Base-by-base conservation (phyloP, 2,113 vertebrate species). In the Psittacus erithacus region DNA sequence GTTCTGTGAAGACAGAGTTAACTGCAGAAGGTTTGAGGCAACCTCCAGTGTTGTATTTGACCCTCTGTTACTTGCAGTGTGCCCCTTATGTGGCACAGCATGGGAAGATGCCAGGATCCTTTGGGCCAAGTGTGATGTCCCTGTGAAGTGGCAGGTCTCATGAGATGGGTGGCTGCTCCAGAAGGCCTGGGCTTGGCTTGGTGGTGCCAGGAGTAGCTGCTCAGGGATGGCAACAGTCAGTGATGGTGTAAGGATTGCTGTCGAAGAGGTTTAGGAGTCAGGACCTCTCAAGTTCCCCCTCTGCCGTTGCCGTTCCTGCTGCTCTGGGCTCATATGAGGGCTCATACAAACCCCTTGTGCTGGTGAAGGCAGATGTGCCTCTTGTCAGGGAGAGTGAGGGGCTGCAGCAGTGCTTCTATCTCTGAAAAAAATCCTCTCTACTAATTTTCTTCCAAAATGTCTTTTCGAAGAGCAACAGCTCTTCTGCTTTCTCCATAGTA, bases 261-360 rank as follows among this genome's bases (percentile, higher is more conserved):
- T 41, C 0, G 1, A 13, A 38, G 57, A 81, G 35, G 6, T 8
- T 44, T 41, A 5, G 67, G 29, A 65, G 15, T 33, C 38, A 33
- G 53, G 23, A 76, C 8, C 55, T 87, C 46, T 39, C 47, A 35
- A 31, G 28, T 33, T 79, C 6, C 38, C 4, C 20, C 57, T 86
- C 67, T 27, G 46, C 17, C 2, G 0, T 62, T 9, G 13, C 47
- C 6, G 5, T 1, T 44, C 9, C 28, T 2, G 2, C 44, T 69
- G 35, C 27, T n/a, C 2, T 19, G 63, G 43, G 43, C 63, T 94
- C 4, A 1, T 19, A 23, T 38, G 24, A 62, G 28, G 67, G 60
- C 67, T 92, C 23, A 3, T n/a, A 33, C 33, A 49, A 83, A 64
- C 11, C 35, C 14, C 8, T 10, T 23, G n/a, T 0, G 2, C 33